Evolutionary conservation across 2,888 invertebrate species (phyloP).

Genomic region (Drosophila melanosoma): DNA sequence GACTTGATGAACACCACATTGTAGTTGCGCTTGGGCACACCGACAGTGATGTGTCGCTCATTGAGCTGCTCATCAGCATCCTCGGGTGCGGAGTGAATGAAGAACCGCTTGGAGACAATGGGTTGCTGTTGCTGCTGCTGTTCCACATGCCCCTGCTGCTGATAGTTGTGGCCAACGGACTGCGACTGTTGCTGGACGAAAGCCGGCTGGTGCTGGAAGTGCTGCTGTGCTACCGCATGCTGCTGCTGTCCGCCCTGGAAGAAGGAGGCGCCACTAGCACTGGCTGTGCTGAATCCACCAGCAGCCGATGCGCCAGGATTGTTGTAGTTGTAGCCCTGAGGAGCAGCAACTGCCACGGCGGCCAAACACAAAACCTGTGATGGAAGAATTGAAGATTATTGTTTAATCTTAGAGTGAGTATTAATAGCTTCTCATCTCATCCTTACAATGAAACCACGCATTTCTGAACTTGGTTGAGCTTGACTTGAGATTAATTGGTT

Average conservation of each 20-base stretch:
- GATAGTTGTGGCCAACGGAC: constrained; percentile 24
- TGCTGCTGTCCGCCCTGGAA: constrained; percentile 56
- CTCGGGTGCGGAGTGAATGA: constrained; percentile 84
- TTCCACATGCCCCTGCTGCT: constrained; percentile 53
- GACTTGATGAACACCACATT: constrained; percentile 85
- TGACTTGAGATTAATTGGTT: constrained; percentile 48
- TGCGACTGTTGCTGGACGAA: constrained; percentile 56
- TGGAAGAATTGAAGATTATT: not conserved
- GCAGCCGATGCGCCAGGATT: constrained; percentile 64
- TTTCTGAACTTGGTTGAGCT: constrained; percentile 81
- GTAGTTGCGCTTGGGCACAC: constrained; percentile 84
- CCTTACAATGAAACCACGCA: constrained; percentile 84
- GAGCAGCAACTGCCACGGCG: constrained; percentile 80
- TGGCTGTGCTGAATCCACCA: constrained; percentile 50
- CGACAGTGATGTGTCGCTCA: constrained; percentile 83
- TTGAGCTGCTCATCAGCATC: constrained; percentile 82
- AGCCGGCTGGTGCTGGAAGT: constrained; percentile 35
- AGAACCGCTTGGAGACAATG: constrained; percentile 84
- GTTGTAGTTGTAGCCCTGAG: constrained; percentile 84
- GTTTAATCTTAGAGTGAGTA: not conserved
- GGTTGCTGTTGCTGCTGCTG: constrained; percentile 73
- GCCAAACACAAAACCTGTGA: constrained; percentile 82
- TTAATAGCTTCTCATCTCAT: constrained; percentile 10
- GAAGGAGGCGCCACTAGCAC: constrained; percentile 47
- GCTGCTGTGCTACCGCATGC: constrained; percentile 39